Evolutionary conservation across 1,140 invertebrate genomes (phyloP), one percentile per base, ranked within the genome.

Genomic region (Carcinoscorpius rotundicauda): DNA sequence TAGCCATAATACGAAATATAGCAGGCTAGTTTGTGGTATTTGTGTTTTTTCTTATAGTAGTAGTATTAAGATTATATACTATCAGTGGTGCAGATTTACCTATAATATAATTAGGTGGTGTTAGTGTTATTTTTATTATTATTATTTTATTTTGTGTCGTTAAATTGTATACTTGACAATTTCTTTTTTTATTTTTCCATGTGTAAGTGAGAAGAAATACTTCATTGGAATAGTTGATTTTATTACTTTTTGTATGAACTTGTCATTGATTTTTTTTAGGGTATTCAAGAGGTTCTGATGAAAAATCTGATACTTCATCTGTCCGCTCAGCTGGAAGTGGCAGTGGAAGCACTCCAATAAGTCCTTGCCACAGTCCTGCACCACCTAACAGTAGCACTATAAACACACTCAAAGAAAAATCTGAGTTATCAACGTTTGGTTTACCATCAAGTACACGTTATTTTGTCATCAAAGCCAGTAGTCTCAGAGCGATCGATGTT

Each of bases 381-480:
- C 50, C 65, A 49, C 64, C 60, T 4, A 49, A 59, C 52, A 63
- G 49, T 58, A 66, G 56, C 51, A 52, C 8, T 49, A 5, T n/a
- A 51, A 69, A 60, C 57, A 59, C 9, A 6, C 51, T 49, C 64
- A 60, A 9, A 49, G 53, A 48, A 58, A 62, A 62, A 64, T 52
- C 8, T 10, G 57, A 48, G 55, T 29, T 52, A 52, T 55, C 52
- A 53, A 51, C 57, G 51, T 49, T 9, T 51, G 52, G 29, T 29
- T 29, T 29, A 53, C 58, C 60, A 48, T 64, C 51, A 4, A 72
- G 69, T 64, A 63, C 62, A 55, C 64, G 75, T 29, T 81, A 77
- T 68, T 81, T 80, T 70, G 72, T 82, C 4, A 81, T 82, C 71
- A 81, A 80, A 69, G 79, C 77, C 60, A 76, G 73, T 53, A 78